Base-by-base conservation (phyloP, 2,888 invertebrate species). In the Tenthredo distinguenda region DNA sequence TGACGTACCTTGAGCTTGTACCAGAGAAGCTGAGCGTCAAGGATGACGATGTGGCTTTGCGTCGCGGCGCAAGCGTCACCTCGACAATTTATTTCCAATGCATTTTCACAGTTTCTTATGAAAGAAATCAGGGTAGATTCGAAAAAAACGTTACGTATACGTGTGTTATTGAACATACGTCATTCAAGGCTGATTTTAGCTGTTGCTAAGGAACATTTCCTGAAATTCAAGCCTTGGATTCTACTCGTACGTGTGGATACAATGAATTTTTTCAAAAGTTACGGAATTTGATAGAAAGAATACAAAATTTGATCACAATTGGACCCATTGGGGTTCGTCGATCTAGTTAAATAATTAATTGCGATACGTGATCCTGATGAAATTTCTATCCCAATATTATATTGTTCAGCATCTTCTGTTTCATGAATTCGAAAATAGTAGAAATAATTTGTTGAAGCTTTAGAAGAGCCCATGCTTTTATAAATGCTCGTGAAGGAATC, bases 21-120 rank as follows among this genome's bases (percentile, higher is more conserved):
- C 6, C 62, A 81, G 12, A 81, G 55, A 81, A 77, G 77, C 77
- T 77, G 21, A 77, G 55, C 55, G 50, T 77, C 55, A 50, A 77
- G 31, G 77, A 77, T 77, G 21, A 40, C 62, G 62, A 10, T 37
- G 26, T 43, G 2, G 40, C 9, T n/a, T 74, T 43, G 7, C 43
- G 40, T 74, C 21, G 26, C 34, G 15, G 81, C 81, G 58, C 37
- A 62, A 40, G 58, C 81, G 81, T 58, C 76, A 76, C 77, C 12
- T 1, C 77, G 47, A 12, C 2, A 77, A 55, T 77, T 34, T n/a
- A 50, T 77, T 77, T 55, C 6, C 34, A 43, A 43, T 74, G 31
- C n/a, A 74, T 74, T 43, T 74, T 74, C 15, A 40, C 18, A 34
- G 34, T 55, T 55, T 55, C 55, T 55, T 55, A 55, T 55, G 15